Percentiles rank a stretch among this genome's conserved stretches.
Conservation (phyloP, 2,797 vertebrate genomes). For the Australoheros facetus region DNA sequence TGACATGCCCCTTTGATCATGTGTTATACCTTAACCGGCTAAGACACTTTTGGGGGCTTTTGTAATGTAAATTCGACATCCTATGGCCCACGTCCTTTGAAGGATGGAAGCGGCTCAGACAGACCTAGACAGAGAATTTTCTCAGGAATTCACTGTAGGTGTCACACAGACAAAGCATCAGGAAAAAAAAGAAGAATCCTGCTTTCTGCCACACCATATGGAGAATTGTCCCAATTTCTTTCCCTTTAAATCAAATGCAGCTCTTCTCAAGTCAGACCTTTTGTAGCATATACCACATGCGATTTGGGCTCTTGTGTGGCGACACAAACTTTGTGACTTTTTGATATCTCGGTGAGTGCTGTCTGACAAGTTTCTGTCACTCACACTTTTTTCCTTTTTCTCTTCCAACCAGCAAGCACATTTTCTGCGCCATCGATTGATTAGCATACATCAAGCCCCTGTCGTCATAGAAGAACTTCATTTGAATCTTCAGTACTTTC, state of each 20-base stretch:
- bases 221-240: conserved; percentile 77
- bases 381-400: conserved; percentile 44
- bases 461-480: conserved; percentile 74
- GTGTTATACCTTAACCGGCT: conserved; percentile 38
- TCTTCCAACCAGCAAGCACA: conserved; percentile 57
- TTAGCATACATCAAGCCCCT: conserved; percentile 79
- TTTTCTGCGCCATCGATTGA: conserved; percentile 74
- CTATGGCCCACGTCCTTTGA: conserved; percentile 67
- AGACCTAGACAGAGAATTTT: conserved; percentile 62
- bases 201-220: conserved; percentile 64
- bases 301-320: conserved; percentile 74
- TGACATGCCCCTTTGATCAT: conserved; percentile 50
- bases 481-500: conserved; percentile 75
- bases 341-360: conserved; percentile 69
- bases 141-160: conserved; percentile 68
- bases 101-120: conserved; percentile 55
- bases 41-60: conserved; percentile 53
- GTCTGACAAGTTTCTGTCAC: conserved; percentile 78
- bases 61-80: conserved; percentile 66
- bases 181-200: conserved; percentile 32
- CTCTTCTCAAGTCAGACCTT: conserved; percentile 66
- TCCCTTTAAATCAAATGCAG: conserved; percentile 67
- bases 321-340: conserved; percentile 76
- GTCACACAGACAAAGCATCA: conserved; percentile 62
- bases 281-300: conserved; percentile 70